Percentiles rank a stretch among this genome's conserved stretches.
Evolutionary conservation across 1,140 invertebrate species (phyloP).

Genomic region (Drosophila equinoxialis): DNA sequence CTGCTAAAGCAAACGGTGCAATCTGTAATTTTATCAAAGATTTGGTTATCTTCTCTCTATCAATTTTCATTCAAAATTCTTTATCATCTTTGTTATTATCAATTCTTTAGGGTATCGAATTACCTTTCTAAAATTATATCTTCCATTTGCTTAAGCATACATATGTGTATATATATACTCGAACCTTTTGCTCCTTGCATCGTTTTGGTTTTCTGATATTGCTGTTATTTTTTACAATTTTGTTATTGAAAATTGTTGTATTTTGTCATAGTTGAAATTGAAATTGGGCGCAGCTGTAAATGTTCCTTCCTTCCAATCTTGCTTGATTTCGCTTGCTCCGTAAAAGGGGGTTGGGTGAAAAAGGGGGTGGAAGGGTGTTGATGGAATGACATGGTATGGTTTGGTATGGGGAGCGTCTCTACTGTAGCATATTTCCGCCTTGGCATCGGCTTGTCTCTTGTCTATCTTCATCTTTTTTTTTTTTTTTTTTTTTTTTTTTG

Average conservation of each 20-base stretch:
- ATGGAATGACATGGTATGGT: background rate
- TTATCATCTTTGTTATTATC: too few relatives aligned
- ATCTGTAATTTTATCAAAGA: too few relatives aligned
- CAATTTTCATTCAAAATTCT: too few relatives aligned
- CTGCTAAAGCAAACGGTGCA: too few relatives aligned
- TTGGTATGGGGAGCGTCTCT: conserved; percentile 25
- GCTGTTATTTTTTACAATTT: conserved; percentile 39
- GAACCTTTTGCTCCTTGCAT: conserved; percentile 20
- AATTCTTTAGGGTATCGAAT: too few relatives aligned
- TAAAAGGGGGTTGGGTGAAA: background rate
- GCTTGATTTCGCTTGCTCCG: background rate
- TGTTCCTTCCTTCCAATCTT: conserved; percentile 30
- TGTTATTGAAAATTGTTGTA: conserved; percentile 50
- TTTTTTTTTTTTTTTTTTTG: conserved; percentile 21
- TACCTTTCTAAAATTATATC: too few relatives aligned
- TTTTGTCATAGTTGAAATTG: conserved; percentile 45
- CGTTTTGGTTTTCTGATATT: conserved; percentile 7
- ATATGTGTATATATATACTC: too few relatives aligned
- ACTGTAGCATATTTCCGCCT: conserved; percentile 58
- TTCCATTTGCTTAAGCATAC: too few relatives aligned
- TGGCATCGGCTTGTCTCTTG: conserved; percentile 34
- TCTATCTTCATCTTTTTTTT: conserved; percentile 38
- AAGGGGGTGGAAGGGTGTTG: background rate
- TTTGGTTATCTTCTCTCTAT: too few relatives aligned
- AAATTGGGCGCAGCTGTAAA: conserved; percentile 54